Evolutionary conservation across 2,888 invertebrate genomes (phyloP).

Genomic region (Neoitamus cyanurus): DNA sequence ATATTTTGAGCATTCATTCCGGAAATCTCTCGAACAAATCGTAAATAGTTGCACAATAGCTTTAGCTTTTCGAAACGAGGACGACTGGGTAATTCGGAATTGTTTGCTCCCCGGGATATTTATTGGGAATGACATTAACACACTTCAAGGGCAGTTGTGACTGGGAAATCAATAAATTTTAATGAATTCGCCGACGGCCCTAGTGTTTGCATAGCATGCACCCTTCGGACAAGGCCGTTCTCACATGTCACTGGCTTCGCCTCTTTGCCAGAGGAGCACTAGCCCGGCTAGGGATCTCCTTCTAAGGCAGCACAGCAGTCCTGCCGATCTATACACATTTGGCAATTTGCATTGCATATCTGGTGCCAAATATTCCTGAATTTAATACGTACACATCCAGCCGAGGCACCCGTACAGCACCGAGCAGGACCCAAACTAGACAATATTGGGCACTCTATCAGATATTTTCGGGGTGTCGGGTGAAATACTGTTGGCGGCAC

Average conservation of each 20-base stretch:
- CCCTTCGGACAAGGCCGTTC: background rate
- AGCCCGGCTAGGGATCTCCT: background rate
- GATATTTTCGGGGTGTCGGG: too few relatives aligned
- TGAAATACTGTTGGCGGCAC: background rate
- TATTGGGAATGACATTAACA: background rate
- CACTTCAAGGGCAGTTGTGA: background rate
- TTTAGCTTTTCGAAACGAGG: background rate
- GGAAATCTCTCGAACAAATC: background rate
- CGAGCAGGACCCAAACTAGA: background rate
- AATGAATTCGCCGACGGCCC: background rate
- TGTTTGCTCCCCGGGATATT: background rate
- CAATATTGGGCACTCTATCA: background rate
- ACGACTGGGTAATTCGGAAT: background rate
- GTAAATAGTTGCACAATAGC: background rate
- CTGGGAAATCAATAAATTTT: background rate
- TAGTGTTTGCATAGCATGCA: background rate
- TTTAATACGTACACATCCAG: background rate
- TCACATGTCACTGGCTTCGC: background rate
- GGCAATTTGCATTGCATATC: slow-evolving; percentile 4
- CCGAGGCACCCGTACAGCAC: background rate
- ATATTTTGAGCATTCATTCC: background rate
- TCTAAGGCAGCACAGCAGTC: background rate
- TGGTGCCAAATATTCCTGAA: slow-evolving; percentile 23
- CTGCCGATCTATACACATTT: background rate
- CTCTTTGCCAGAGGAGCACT: background rate